A percentile compares a stretch with the other conserved stretches of the same genome.
Conservation (phyloP, 2,888 invertebrate genomes). For the Sminthurides aquaticus region DNA sequence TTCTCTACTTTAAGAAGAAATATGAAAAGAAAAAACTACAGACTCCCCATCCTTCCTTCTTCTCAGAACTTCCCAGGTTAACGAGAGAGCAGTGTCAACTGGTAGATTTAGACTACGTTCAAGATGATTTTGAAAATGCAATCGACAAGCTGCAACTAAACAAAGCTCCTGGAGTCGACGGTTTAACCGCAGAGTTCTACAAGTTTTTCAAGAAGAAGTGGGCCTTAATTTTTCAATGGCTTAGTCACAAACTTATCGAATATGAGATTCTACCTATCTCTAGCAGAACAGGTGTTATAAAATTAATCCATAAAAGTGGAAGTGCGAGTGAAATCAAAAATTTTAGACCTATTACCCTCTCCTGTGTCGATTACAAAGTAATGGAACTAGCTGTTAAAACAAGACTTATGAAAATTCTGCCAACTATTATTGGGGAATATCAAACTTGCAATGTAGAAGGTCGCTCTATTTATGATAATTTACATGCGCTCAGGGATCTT, state of each 20-base stretch:
- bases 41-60: no score
- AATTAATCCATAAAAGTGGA: slow-evolving; percentile 8
- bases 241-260: background rate
- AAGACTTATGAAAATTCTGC: background rate
- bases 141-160: background rate
- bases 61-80: no score
- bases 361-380: slow-evolving; percentile 8
- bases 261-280: background rate
- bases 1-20: no score
- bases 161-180: slow-evolving; percentile 7
- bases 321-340: slow-evolving; percentile 3
- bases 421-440: slow-evolving; percentile 5
- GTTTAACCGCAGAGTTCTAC: slow-evolving; percentile 11
- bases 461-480: slow-evolving; percentile 11
- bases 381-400: background rate
- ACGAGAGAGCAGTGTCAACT: no score
- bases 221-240: background rate
- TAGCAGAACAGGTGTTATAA: background rate
- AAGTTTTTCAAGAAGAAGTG: background rate
- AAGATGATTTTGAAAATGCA: slow-evolving; percentile 4
- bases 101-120: no score
- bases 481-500: slow-evolving; percentile 1
- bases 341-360: slow-evolving; percentile 10
- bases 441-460: slow-evolving; percentile 9
- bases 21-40: no score